Percentiles rank a stretch among this genome's conserved stretches.
Conservation (phyloP, 2,113 vertebrate species). For the Fulica atra region DNA sequence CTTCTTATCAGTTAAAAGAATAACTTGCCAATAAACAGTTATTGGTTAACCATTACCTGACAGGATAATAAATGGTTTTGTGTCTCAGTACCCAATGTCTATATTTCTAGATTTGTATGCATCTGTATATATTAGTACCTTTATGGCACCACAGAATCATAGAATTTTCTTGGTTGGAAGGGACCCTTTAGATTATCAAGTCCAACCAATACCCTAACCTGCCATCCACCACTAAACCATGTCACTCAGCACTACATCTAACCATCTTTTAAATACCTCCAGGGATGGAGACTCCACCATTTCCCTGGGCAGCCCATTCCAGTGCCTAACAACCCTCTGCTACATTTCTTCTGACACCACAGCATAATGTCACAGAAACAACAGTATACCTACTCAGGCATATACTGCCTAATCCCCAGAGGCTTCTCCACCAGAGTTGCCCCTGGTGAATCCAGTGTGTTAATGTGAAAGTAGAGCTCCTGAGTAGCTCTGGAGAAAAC, state of each 20-base stretch:
- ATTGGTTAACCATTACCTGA: neutral
- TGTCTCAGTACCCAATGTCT: fast-evolving
- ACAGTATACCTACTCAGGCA: too few species aligned
- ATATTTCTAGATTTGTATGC: neutral
- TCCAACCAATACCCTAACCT: too few species aligned
- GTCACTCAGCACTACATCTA: too few species aligned
- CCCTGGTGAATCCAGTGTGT: neutral
- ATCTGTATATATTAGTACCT: neutral
- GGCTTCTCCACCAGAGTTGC: neutral
- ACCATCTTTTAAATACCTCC: too few species aligned
- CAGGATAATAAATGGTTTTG: neutral
- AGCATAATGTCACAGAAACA: neutral
- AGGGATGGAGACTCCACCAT: too few species aligned
- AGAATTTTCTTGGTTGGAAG: too few species aligned
- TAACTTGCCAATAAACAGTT: neutral
- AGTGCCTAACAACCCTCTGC: too few species aligned
- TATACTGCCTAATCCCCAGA: neutral
- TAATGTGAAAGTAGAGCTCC: neutral
- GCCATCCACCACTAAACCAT: too few species aligned
- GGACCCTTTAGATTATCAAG: too few species aligned
- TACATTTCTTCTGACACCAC: neutral
- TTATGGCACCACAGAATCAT: neutral
- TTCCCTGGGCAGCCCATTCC: too few species aligned
- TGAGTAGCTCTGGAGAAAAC: neutral
- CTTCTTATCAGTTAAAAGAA: neutral